Base-by-base conservation (phyloP, 2,113 vertebrate genomes). In the Hemicordylus capensis region DNA sequence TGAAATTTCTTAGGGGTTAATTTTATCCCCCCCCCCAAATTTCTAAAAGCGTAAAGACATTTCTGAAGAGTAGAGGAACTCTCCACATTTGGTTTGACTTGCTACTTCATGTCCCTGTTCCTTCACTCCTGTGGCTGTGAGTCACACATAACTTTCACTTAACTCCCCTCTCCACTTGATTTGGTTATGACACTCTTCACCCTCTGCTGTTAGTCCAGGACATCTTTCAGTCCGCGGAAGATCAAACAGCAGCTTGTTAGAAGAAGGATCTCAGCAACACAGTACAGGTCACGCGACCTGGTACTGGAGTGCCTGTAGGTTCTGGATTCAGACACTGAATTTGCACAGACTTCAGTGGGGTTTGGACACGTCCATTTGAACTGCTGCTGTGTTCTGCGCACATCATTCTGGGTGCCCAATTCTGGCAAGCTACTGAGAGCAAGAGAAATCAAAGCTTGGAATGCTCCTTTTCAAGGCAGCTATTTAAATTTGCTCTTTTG, bases 271-370 rank as follows among this genome's bases (percentile, higher is more conserved):
- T 85, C 56, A 37, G 31, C 39, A 56, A 8, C 39, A 75, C 24
- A 42, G 34, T 1, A 20, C 9, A 22, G 34, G 9, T 34, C 58
- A 86, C 61, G 17, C 4, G 12, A 28, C 28, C 0, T 0, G 0
- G 15, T 9, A 14, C 0, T 1, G 0, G 26, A 86, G 0, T 70
- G 6, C 24, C 2, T 31, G 11, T 4, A 28, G 61, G 6, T 37
- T 72, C 31, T 64, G 0, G 0, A 51, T 34, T 5, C 22, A 51
- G 17, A 5, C 10, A 6, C 19, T 64, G 48, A 37, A 37, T 3
- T 1, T 3, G 12, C 0, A 0, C 63, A 0, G 1, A 44, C 11
- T 66, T 0, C 0, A 3, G 15, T 0, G 0, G 84, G 46, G 0
- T 0, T 12, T 0, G 0, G n/a, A 2, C n/a, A 0, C 0, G n/a